phyloP scores from a whole-genome alignment of 1,140 invertebrate species.

The Drosophila micromelanica region DNA sequence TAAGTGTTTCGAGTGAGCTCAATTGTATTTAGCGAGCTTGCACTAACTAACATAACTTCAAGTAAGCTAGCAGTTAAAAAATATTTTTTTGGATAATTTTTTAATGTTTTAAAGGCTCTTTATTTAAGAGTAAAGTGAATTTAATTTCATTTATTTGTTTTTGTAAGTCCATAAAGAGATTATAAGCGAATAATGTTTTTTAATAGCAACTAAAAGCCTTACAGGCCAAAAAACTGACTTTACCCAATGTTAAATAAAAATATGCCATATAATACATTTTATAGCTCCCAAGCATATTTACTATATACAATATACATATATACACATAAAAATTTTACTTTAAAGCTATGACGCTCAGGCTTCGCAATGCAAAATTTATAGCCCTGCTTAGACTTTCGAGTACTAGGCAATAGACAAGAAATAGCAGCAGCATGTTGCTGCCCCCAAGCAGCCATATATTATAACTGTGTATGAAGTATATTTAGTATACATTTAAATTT shows the following conservation, averaged over 20 bases:
- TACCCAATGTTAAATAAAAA: neutral
- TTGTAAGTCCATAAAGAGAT: conserved; percentile 2
- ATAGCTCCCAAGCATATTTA: neutral
- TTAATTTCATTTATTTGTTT: neutral
- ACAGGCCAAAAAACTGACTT: neutral
- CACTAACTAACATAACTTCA: neutral
- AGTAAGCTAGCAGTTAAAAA: neutral
- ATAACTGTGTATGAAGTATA: conserved; percentile 9
- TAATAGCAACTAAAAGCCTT: neutral
- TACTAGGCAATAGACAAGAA: conserved; percentile 34
- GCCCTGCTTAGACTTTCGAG: conserved; percentile 26
- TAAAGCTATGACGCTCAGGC: conserved; percentile 3
- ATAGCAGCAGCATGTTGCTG: conserved; percentile 11
- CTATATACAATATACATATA: conserved; percentile 5
- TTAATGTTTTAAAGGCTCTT: too few relatives aligned
- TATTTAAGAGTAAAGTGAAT: too few relatives aligned
- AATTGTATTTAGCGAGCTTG: too few relatives aligned
- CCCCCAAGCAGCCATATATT: conserved; percentile 44
- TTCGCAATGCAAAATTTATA: conserved; percentile 41
- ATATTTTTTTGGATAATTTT: too few relatives aligned
- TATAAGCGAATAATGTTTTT: conserved; percentile 5
- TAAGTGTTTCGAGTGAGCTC: neutral
- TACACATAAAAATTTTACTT: neutral
- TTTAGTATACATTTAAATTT: conserved; percentile 37
- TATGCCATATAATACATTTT: neutral